A percentile compares a stretch with the other conserved stretches of the same genome.
phyloP scores from a whole-genome alignment of 2,113 vertebrate genomes.

The Alligator mississippiensis region DNA sequence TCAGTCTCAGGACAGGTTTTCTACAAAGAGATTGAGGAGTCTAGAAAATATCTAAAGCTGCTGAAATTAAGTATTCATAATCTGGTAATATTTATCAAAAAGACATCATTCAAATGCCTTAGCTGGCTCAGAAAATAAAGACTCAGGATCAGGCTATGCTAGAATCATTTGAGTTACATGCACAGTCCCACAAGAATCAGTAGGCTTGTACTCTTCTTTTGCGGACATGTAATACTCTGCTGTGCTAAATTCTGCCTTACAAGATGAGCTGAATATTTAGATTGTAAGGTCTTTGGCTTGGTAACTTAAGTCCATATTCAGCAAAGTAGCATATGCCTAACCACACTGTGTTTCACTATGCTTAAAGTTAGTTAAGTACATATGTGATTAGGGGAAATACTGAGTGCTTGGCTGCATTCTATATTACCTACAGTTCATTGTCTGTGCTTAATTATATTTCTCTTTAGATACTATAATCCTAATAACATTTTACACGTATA shows the following conservation, averaged over 20 bases:
- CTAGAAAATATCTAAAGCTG: neutral
- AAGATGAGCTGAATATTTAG: neutral
- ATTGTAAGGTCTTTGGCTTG: neutral
- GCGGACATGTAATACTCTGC: neutral
- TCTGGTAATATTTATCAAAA: neutral
- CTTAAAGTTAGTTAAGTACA: slow-evolving; percentile 15
- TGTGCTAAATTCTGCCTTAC: neutral
- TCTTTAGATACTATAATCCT: neutral
- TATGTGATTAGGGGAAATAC: neutral
- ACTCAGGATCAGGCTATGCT: too few species aligned
- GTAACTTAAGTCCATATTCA: neutral
- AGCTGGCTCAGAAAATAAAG: neutral
- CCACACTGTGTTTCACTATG: slow-evolving; percentile 1
- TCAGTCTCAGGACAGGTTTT: too few species aligned
- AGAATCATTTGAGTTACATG: neutral
- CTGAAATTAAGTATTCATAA: neutral
- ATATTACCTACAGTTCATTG: neutral
- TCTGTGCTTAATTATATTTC: neutral
- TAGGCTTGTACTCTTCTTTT: neutral
- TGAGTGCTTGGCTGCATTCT: neutral
- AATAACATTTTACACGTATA: neutral
- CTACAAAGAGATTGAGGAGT: neutral
- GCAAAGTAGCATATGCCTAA: neutral
- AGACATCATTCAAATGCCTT: neutral
- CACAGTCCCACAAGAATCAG: neutral